phyloP scores from a whole-genome alignment of 2,888 invertebrate species.

The Crocallis elinguaria region DNA sequence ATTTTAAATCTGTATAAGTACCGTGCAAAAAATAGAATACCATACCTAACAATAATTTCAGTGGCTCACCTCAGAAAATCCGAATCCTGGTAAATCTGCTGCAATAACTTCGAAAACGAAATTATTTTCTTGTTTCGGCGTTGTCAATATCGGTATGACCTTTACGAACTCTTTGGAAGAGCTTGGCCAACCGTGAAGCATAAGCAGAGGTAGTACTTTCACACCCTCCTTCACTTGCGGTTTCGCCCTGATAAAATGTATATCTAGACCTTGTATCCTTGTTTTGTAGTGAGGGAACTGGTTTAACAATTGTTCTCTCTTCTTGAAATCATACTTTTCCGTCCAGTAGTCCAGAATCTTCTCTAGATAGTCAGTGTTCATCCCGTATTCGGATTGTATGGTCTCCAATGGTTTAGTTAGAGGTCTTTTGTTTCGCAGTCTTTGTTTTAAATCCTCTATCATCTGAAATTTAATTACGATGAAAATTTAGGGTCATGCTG shows the following conservation, averaged over 20 bases:
- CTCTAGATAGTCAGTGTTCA: constrained; percentile 88
- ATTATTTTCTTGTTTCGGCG: constrained; percentile 77
- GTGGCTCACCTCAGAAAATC: constrained; percentile 86
- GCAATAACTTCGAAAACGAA: constrained; percentile 89
- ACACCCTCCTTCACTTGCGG: constrained; percentile 64
- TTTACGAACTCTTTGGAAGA: constrained; percentile 92
- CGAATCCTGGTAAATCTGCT: constrained; percentile 89
- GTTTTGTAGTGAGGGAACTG: constrained; percentile 90
- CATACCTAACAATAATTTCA: too few relatives aligned
- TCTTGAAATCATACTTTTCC: constrained; percentile 87
- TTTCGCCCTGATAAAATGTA: constrained; percentile 91
- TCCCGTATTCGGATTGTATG: constrained; percentile 92
- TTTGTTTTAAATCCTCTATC: constrained; percentile 84
- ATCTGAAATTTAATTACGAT: constrained; percentile 55
- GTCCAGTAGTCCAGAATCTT: constrained; percentile 91
- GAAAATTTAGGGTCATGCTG: neutral
- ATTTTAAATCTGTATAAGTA: too few relatives aligned
- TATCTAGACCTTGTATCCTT: constrained; percentile 88
- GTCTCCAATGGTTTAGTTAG: constrained; percentile 87
- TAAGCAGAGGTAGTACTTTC: constrained; percentile 86
- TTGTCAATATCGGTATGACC: constrained; percentile 87
- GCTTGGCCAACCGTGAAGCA: constrained; percentile 96
- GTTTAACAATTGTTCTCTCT: constrained; percentile 88
- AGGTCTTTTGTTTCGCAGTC: constrained; percentile 81
- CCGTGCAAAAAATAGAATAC: too few relatives aligned